Conservation (phyloP, 2,113 vertebrate genomes). For the Probosciger aterrimus region DNA sequence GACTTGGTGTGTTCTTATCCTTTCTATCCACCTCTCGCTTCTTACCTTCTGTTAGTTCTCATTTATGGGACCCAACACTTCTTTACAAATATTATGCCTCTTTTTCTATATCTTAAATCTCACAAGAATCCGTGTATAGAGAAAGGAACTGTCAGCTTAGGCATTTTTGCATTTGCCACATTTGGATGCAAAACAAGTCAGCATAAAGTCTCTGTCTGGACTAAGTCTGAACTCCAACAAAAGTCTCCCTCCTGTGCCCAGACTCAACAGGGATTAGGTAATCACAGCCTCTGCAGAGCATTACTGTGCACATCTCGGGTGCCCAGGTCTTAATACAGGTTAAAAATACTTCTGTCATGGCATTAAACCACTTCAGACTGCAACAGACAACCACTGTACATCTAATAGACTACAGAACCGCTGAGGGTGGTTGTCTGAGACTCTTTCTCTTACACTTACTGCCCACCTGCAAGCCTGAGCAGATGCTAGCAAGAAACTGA, state of each 20-base stretch:
- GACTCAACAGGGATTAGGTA: neutral
- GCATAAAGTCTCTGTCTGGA: neutral
- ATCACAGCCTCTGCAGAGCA: neutral
- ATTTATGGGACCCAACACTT: neutral
- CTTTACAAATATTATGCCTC: neutral
- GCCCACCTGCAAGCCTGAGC: neutral
- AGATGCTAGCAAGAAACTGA: neutral
- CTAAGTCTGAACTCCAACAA: neutral
- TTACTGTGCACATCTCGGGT: neutral
- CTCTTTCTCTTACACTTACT: neutral
- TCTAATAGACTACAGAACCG: neutral
- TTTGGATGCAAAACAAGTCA: neutral
- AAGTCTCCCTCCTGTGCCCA: neutral
- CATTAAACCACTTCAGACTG: neutral
- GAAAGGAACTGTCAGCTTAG: neutral
- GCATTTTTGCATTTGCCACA: neutral
- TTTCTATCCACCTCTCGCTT: neutral
- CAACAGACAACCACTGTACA: neutral
- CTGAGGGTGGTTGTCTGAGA: neutral
- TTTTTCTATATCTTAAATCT: neutral
- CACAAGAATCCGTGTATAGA: neutral
- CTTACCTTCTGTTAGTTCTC: neutral
- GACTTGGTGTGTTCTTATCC: neutral
- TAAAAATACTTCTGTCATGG: neutral
- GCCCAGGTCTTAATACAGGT: neutral